Base-by-base conservation (phyloP, 2,797 vertebrate genomes). In the Sebastes minor region DNA sequence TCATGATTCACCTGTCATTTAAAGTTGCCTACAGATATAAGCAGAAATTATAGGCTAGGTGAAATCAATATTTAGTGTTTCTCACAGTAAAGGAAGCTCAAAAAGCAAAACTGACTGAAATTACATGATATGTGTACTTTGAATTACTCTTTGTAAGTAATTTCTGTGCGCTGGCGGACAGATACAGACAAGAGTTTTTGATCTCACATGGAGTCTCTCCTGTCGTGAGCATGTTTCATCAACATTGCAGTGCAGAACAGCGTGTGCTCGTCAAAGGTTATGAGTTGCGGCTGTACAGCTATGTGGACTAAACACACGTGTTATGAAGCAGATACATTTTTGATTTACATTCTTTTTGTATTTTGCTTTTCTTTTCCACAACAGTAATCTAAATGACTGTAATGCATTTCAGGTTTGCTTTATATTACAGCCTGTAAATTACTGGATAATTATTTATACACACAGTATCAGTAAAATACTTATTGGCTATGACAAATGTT, bases 231-330 rank as follows among this genome's bases (percentile, higher is more conserved):
- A 1, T 71, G 59, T 74, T 78, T 70, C 8, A 57, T 65, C 68
- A 80, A 70, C 78, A 35, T 12, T n/a, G 55, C 16, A 2, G 6
- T 22, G 66, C 23, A 60, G 67, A 74, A 66, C 76, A 70, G 5
- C 3, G 10, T 63, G 69, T 84, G 27, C 72, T 28, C 20, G 22
- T 10, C 9, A 76, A 33, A 83, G 60, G 33, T 78, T 49, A 38
- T 11, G 28, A 82, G 23, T n/a, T 33, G 5, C 25, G 13, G n/a
- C 32, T n/a, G 32, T n/a, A n/a, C 61, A 35, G 3, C 22, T 22
- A 55, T 79, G 60, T 87, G 59, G 87, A 56, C 62, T 67, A 70
- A 89, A 78, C 32, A 67, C 8, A 12, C 6, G 42, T 16, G 23
- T 13, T 65, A 46, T 46, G 20, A 28, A 30, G 6, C 38, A 75